Base-by-base conservation (phyloP, 2,113 vertebrate genomes). In the Catharus minimus region DNA sequence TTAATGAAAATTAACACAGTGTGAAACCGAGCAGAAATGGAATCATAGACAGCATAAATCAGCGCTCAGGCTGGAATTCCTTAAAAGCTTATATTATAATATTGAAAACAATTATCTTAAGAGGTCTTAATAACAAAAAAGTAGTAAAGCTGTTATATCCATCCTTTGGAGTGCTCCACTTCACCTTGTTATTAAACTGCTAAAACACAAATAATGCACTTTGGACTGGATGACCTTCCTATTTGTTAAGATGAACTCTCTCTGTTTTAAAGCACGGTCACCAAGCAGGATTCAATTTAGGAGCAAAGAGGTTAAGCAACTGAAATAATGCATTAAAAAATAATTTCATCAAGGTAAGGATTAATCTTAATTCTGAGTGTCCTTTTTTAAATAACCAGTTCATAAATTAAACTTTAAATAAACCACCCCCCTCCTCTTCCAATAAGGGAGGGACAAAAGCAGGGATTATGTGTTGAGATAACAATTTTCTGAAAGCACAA, bases 1-100 rank as follows among this genome's bases (percentile, higher is more conserved):
- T 97, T 98, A 97, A 98, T 98, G 96, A 97, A 98, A 98, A 98
- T 97, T 94, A 98, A 96, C 96, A 95, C 77, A 93, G 92, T 96
- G 95, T 93, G 90, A 98, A 97, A 94, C 68, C 71, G 68, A 96
- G 92, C 85, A 93, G 84, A 97, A 96, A 96, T 86, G 60, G 80
- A 97, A 94, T 88, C 82, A 94, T 9, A 91, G 94, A 73, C 78
- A 96, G 69, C 73, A 96, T 95, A 97, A 97, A 97, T 96, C 69
- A 89, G 81, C 83, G 76, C 89, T 95, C 71, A 96, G 56, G 90
- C 58, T 89, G 69, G 58, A 97, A 96, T 65, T 95, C 96, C 91
- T 95, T 95, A 96, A 97, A 97, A 91, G 82, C 95, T 94, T 57
- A 11, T 94, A 94, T 93, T 95, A 92, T 86, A 95, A 97, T 97